A percentile compares a stretch with the other conserved stretches of the same genome.
Evolutionary conservation across 2,888 invertebrate genomes (phyloP).

Genomic region (Ophion ventricosus): DNA sequence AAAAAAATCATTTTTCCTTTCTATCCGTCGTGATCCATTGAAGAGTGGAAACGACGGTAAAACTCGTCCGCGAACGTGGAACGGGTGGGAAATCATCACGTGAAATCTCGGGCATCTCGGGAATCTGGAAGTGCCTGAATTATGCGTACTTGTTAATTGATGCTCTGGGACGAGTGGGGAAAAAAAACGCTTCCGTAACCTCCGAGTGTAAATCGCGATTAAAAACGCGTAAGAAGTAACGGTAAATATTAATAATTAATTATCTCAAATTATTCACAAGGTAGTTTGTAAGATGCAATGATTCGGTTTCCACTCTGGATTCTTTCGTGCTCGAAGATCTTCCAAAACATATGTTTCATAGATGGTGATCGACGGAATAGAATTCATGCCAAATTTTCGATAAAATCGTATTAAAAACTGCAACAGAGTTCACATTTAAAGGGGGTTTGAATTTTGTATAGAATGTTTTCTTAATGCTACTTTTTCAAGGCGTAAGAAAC

Average conservation of each 20-base stretch:
- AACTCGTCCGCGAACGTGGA: constrained; percentile 10
- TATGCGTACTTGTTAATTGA: constrained; percentile 42
- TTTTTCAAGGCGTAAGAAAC: too few species aligned
- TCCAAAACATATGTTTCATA: too few species aligned
- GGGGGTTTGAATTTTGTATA: too few species aligned
- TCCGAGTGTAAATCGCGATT: constrained; percentile 21
- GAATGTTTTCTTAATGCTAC: too few species aligned
- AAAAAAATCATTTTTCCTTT: background rate
- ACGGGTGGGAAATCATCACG: constrained; percentile 51
- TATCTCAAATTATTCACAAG: constrained; percentile 7
- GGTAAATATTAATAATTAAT: constrained; percentile 34
- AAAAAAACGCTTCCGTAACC: constrained; percentile 41
- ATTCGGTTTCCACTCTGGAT: background rate
- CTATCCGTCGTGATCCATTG: constrained; percentile 9
- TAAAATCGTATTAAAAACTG: too few species aligned
- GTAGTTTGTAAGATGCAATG: background rate
- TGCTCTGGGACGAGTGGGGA: constrained; percentile 22
- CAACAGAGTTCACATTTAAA: too few species aligned
- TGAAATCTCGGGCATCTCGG: constrained; percentile 53
- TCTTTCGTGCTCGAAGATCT: too few species aligned
- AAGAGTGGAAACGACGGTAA: background rate
- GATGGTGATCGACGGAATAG: too few species aligned
- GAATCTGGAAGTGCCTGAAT: constrained; percentile 49
- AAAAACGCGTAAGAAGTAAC: constrained; percentile 41
- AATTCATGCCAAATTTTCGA: too few species aligned